Evolutionary conservation across 2,113 vertebrate genomes (phyloP).

Genomic region (Podocnemis expansa): DNA sequence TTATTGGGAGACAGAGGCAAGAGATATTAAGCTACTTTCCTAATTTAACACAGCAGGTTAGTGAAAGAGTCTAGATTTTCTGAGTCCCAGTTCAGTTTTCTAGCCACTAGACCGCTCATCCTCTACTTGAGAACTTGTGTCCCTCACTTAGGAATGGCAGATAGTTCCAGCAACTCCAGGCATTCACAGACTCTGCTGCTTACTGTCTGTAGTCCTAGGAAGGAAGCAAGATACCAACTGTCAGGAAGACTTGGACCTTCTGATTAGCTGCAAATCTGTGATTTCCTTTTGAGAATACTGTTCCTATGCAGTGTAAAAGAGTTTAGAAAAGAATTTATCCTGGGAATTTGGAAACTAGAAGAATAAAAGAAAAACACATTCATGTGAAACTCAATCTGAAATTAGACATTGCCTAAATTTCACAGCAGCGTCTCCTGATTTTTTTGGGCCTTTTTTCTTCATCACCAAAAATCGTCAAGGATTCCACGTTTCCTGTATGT

Average conservation of each 20-base stretch:
- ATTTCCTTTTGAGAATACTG: background rate
- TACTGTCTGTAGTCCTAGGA: background rate
- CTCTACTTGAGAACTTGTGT: background rate
- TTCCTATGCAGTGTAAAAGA: background rate
- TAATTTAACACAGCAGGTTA: background rate
- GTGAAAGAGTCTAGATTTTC: background rate
- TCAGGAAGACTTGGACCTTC: background rate
- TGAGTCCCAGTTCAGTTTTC: background rate
- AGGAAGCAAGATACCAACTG: background rate
- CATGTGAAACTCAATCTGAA: slow-evolving; percentile 47
- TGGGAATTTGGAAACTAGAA: slow-evolving; percentile 6
- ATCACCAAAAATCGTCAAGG: background rate
- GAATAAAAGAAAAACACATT: slow-evolving; percentile 36
- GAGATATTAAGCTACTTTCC: background rate
- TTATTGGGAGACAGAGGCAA: background rate
- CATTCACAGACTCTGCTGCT: accelerated
- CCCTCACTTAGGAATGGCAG: background rate
- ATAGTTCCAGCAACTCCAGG: background rate
- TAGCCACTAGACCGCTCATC: too few relatives aligned
- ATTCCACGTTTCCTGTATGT: slow-evolving; percentile 60
- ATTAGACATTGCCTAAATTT: slow-evolving; percentile 73
- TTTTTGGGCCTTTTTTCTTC: slow-evolving; percentile 51
- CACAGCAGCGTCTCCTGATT: slow-evolving; percentile 29
- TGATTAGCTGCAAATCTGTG: background rate
- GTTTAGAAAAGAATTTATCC: slow-evolving; percentile 13